phyloP scores from a whole-genome alignment of 2,797 vertebrate genomes.

The Cephalopachus bancanus region DNA sequence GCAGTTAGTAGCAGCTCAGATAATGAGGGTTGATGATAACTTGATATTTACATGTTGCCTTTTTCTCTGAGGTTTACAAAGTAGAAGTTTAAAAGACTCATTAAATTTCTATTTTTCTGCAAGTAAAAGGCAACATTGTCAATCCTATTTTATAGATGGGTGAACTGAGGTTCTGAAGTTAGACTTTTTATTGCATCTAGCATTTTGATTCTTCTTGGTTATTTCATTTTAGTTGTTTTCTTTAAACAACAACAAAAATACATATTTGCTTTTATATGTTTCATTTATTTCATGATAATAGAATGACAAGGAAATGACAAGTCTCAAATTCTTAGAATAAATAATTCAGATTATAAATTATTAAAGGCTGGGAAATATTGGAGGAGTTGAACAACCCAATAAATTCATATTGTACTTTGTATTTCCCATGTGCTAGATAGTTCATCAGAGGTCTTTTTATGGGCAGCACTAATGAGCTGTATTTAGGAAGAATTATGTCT shows the following conservation, averaged over 20 bases:
- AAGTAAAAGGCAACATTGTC: background rate
- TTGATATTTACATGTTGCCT: constrained; percentile 18
- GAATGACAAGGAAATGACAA: background rate
- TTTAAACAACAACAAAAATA: constrained; percentile 6
- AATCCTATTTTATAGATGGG: constrained; percentile 17
- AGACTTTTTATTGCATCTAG: background rate
- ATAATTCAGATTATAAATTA: constrained; percentile 5
- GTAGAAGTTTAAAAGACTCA: background rate
- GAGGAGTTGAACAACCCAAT: background rate
- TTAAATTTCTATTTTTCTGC: background rate
- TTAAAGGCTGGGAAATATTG: background rate
- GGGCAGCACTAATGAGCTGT: background rate
- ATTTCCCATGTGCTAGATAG: background rate
- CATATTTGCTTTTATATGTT: background rate
- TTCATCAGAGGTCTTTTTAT: background rate
- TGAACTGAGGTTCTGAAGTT: background rate
- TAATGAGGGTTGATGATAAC: background rate
- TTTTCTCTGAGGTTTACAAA: constrained; percentile 47
- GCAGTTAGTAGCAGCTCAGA: constrained; percentile 35
- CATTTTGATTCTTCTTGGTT: background rate
- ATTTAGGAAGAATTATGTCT: background rate
- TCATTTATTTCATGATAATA: background rate
- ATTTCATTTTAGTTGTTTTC: constrained; percentile 40
- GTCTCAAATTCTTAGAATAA: background rate
- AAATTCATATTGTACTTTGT: background rate